phyloP scores from a whole-genome alignment of 2,113 vertebrate species.

The Eudyptes chrysolophus region DNA sequence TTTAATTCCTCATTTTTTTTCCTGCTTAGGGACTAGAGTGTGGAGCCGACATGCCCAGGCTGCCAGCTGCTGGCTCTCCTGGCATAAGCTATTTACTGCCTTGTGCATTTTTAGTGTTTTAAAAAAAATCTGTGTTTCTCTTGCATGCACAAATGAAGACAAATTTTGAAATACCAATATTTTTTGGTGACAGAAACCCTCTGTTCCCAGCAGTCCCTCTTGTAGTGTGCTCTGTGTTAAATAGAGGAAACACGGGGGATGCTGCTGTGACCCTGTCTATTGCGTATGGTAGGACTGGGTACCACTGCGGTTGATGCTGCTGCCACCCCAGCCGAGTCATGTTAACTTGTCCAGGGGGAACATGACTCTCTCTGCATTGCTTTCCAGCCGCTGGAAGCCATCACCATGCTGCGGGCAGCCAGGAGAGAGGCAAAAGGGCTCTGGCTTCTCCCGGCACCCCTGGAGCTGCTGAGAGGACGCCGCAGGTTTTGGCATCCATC shows the following conservation, averaged over 20 bases:
- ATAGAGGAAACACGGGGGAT: not conserved
- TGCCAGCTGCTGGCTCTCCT: not conserved
- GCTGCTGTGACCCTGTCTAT: not conserved
- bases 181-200: not conserved
- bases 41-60: not conserved
- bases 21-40: not conserved
- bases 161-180: not conserved
- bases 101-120: not conserved
- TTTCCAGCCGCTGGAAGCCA: constrained; percentile 32
- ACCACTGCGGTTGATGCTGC: not conserved
- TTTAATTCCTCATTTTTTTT: not conserved
- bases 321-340: not conserved
- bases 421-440: constrained; percentile 15
- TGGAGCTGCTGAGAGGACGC: constrained; percentile 55
- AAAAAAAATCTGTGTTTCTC: not conserved
- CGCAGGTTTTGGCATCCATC: constrained; percentile 22
- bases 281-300: not conserved
- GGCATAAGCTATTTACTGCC: not conserved
- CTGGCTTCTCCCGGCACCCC: constrained; percentile 38
- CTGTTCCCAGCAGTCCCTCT: not conserved
- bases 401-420: not conserved
- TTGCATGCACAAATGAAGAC: not conserved
- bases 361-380: not conserved
- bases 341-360: not conserved
- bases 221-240: not conserved